Evolutionary conservation across 2,888 invertebrate species (phyloP).

Genomic region (Rhingia campestris): DNA sequence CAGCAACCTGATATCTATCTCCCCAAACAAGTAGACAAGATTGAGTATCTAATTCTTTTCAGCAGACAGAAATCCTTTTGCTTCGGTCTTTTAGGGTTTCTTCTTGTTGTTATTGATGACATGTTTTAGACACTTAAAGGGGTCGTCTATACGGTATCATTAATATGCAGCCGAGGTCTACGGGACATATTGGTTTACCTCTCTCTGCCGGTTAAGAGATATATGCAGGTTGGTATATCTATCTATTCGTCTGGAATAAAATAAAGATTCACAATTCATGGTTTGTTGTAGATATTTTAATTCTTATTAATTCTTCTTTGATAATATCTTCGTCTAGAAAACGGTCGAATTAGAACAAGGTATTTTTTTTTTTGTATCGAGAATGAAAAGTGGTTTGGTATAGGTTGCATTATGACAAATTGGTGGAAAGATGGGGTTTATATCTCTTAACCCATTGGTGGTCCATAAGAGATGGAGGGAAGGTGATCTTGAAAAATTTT

Average conservation of each 20-base stretch:
- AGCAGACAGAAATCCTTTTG: conserved; percentile 44
- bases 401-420: no score
- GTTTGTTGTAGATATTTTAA: conserved; percentile 1
- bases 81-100: conserved; percentile 14
- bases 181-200: conserved; percentile 42
- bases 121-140: conserved; percentile 19
- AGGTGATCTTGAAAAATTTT: no score
- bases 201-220: background rate
- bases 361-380: no score
- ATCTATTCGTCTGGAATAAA: conserved; percentile 35
- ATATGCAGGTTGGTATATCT: background rate
- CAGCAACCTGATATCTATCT: conserved; percentile 55
- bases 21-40: conserved; percentile 2
- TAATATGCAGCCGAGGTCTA: conserved; percentile 54
- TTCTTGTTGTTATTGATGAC: conserved; percentile 7
- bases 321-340: no score
- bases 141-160: conserved; percentile 39
- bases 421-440: no score
- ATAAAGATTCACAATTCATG: conserved; percentile 36
- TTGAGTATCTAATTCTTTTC: conserved; percentile 30
- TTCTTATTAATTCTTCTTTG: background rate
- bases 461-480: no score
- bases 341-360: no score
- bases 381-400: no score
- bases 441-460: no score